Conservation (phyloP, 1,140 invertebrate genomes). For the Anthonomus grandis region DNA sequence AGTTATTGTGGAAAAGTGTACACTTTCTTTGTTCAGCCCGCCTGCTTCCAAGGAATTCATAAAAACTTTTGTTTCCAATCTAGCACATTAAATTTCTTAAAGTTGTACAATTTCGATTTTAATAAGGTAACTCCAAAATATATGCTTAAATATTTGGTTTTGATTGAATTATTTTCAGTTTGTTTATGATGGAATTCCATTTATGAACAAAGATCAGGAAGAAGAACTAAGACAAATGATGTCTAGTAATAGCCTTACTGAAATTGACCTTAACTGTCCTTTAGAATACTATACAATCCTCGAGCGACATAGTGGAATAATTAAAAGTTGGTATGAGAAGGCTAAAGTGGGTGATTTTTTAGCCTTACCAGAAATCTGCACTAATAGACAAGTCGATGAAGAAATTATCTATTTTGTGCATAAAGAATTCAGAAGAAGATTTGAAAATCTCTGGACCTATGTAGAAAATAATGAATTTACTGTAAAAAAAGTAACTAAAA, state of each 20-base stretch:
- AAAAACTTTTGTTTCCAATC: constrained; percentile 61
- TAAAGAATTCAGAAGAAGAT: constrained; percentile 54
- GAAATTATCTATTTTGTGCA: constrained; percentile 52
- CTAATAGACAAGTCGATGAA: constrained; percentile 24
- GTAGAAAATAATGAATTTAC: constrained; percentile 49
- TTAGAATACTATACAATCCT: constrained; percentile 29
- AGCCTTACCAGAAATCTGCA: constrained; percentile 24
- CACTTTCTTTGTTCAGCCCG: constrained; percentile 68
- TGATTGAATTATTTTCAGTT: constrained; percentile 57
- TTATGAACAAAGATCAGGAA: constrained; percentile 59
- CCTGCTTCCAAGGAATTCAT: constrained; percentile 56
- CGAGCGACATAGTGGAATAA: constrained; percentile 34
- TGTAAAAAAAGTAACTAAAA: constrained; percentile 44
- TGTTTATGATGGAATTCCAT: constrained; percentile 64
- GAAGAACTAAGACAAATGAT: constrained; percentile 51
- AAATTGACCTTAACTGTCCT: constrained; percentile 17
- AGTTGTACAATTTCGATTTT: constrained; percentile 66
- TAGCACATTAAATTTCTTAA: constrained; percentile 62
- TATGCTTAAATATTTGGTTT: constrained; percentile 6
- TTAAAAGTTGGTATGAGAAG: constrained; percentile 41
- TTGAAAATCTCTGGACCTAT: constrained; percentile 52
- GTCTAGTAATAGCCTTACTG: constrained; percentile 44
- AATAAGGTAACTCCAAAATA: constrained; percentile 62
- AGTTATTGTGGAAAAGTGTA: constrained; percentile 59
- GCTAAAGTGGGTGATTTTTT: constrained; percentile 31